Conservation (phyloP, 1,140 invertebrate genomes). For the Anagrus nilaparvatae region DNA sequence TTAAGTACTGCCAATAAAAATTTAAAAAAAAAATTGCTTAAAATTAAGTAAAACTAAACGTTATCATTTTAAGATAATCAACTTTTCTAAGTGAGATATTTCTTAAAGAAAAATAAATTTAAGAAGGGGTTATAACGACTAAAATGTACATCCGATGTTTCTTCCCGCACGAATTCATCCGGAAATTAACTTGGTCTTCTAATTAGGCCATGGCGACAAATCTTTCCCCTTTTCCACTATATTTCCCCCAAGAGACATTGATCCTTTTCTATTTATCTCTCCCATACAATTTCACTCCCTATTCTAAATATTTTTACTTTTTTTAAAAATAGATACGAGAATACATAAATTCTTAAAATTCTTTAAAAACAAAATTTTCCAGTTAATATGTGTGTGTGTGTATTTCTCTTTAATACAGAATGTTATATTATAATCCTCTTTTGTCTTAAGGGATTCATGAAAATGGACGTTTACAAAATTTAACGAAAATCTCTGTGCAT, state of each 20-base stretch:
- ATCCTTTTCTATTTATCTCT: not conserved
- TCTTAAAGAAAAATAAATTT: not conserved
- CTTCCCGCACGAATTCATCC: slow-evolving; percentile 4
- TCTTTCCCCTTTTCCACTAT: not conserved
- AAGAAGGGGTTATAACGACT: slow-evolving; percentile 9
- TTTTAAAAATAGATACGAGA: no score
- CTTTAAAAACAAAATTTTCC: no score
- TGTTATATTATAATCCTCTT: no score
- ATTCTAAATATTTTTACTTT: not conserved
- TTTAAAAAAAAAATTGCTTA: no score
- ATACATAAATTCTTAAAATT: no score
- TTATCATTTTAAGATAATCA: slow-evolving; percentile 10
- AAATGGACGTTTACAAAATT: slow-evolving; percentile 24
- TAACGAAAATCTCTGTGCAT: slow-evolving; percentile 29
- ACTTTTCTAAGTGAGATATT: no score
- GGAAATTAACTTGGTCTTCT: slow-evolving; percentile 11
- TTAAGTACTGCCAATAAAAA: no score
- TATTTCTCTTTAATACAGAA: no score
- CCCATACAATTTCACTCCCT: not conserved
- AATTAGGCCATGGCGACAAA: slow-evolving; percentile 11
- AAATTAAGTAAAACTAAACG: no score
- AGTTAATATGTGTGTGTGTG: no score
- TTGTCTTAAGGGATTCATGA: no score
- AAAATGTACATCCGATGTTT: slow-evolving; percentile 2
- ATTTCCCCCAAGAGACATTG: no score